phyloP scores from a whole-genome alignment of 1,140 invertebrate species.

The Stenopsyche tienmushanensis region DNA sequence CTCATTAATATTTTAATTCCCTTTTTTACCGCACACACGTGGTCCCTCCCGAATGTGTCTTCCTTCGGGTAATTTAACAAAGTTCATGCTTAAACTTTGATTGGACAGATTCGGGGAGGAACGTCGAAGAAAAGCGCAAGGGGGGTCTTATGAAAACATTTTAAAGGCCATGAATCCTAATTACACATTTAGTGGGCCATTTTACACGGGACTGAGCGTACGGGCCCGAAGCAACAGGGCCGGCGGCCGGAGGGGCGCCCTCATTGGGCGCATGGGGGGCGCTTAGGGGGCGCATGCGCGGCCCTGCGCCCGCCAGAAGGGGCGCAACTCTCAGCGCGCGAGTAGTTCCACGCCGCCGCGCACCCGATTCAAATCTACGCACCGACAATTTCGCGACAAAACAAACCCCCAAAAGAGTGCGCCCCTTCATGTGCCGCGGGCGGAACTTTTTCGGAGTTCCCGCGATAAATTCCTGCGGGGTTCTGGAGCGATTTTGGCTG shows the following conservation, averaged over 20 bases:
- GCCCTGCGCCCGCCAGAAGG: background rate
- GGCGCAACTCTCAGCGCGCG: background rate
- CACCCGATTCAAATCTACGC: too few species aligned
- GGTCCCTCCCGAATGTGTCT: too few species aligned
- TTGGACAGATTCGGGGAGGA: background rate
- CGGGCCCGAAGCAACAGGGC: conserved; percentile 13
- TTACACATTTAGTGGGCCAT: background rate
- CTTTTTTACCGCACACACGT: too few species aligned
- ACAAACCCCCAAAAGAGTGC: too few species aligned
- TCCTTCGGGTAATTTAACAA: too few species aligned
- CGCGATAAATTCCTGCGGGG: background rate
- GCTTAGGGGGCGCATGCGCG: background rate
- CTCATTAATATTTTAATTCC: too few species aligned
- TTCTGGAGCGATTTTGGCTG: too few species aligned
- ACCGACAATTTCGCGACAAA: conserved; percentile 6
- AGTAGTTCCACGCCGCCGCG: background rate
- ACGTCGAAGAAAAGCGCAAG: background rate
- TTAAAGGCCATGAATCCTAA: conserved; percentile 19
- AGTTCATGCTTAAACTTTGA: too few species aligned
- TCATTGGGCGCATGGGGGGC: background rate
- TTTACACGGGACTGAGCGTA: background rate
- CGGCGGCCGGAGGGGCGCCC: conserved; percentile 1
- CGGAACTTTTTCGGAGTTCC: background rate
- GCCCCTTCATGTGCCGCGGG: too few species aligned
- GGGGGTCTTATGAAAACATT: conserved; percentile 7